Base-by-base conservation (phyloP, 53 echinoderm and acorn worm species). In the Antedon mediterranea region DNA sequence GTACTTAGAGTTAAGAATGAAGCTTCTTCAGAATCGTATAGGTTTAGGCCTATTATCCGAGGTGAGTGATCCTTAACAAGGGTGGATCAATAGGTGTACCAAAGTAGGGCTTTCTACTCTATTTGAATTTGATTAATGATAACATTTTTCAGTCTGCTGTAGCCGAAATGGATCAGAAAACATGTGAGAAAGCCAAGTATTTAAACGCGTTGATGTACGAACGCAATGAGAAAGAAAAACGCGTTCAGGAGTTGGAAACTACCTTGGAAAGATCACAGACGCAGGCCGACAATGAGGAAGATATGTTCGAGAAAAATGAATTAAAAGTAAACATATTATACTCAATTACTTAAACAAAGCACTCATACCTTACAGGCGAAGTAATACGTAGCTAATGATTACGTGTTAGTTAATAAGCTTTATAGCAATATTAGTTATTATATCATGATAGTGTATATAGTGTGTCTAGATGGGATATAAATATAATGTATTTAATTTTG, bases 111-210 rank as follows among this genome's bases (percentile, higher is more conserved):
- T 28, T n/a, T 27, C 9, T 31, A 0, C 30, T 31, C 29, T 31
- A 29, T 72, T 0, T 76, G 34, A 30, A 42, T 70, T 0, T 81
- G 37, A 37, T 37, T 37, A 6, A 4, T 37, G 37, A 37, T 37
- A 6, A 6, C 37, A 6, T 37, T 43, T 29, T 76, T 27, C 11
- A 88, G 88, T 75, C 76, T 5, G 88, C 88, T 29, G 78, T 88
- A 28, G 42, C 81, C 28, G 97, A 91, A 72, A 85, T 97, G 77
- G 97, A 97, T 73, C 88, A 87, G 78, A 97, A 92, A 75, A 79
- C 82, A 31, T 92, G 97, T 31, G 92, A 95, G 76, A 87, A 89
- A 32, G 88, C 88, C 33, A 97, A 97, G 74, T 90, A 85, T 71
- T 76, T 97, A 33, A 97, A 97, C 43, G 79, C 82, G 0, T 71